These are phyloP conservation scores for Pedetes capensis DNA, from an alignment of 2,113 vertebrate species.

Conservation along the genomic window DNA sequence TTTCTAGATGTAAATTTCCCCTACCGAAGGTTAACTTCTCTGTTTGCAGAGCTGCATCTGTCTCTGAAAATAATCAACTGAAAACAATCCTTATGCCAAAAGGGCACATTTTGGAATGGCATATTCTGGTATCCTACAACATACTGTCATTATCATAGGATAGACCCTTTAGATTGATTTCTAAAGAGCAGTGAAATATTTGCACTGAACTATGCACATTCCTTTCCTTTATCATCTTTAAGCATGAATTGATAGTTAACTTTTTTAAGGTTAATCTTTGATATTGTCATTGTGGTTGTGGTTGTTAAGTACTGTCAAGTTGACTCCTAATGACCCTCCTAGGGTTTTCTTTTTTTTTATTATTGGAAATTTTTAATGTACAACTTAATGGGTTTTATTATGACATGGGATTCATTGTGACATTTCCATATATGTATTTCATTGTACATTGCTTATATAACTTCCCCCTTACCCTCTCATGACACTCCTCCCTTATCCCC, in stretches of 20 bases:
- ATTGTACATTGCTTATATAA: no score
- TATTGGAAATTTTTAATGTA: no score
- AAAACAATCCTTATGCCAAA: not conserved
- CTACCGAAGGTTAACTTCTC: not conserved
- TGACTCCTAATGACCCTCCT: no score
- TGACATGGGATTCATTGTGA: no score
- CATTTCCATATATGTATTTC: no score
- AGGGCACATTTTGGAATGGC: not conserved
- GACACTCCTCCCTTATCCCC: no score
- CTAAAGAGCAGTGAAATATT: not conserved
- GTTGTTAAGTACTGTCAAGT: no score
- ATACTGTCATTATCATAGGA: not conserved
- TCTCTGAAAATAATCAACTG: not conserved
- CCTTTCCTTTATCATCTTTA: not conserved
- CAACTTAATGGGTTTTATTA: no score
- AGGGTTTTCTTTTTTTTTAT: no score
- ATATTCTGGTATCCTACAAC: not conserved
- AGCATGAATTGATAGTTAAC: not conserved
- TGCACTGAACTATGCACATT: not conserved
- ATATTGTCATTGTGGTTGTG: no score
- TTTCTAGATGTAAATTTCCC: not conserved
- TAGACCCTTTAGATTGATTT: constrained; percentile 1
- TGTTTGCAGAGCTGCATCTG: not conserved
- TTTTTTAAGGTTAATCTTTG: no score
- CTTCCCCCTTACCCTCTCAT: no score